These are phyloP conservation scores for Coracias cyanogaster DNA, from an alignment of 2,797 vertebrate genomes.

Conservation along the genomic window DNA sequence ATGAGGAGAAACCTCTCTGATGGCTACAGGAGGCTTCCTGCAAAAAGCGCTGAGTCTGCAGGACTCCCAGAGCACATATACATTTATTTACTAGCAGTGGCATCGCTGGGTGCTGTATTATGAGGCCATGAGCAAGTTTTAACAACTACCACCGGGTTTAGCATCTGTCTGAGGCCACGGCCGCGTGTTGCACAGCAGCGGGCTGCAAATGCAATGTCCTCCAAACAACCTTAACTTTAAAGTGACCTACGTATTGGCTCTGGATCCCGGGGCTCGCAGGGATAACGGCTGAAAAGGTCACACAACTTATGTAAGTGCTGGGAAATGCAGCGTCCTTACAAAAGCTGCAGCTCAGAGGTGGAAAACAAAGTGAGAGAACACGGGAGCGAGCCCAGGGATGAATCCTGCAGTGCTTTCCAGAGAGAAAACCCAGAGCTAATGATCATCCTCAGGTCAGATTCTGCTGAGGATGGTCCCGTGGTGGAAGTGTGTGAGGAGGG, in stretches of 20 bases:
- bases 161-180: not conserved
- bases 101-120: not conserved
- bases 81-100: not conserved
- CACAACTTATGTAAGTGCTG: not conserved
- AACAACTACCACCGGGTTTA: not conserved
- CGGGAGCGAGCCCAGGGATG: not conserved
- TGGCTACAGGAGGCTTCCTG: not conserved
- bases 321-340: not conserved
- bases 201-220: not conserved
- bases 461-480: fast-evolving
- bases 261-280: not conserved
- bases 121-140: not conserved
- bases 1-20: not conserved
- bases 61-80: fast-evolving
- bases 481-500: fast-evolving
- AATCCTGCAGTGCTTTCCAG: not conserved
- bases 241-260: not conserved
- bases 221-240: not conserved
- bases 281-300: conserved; percentile 7
- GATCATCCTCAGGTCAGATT: not conserved
- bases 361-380: not conserved
- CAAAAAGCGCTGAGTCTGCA: not conserved
- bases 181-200: fast-evolving
- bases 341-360: not conserved
- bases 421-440: not conserved